phyloP scores from a whole-genome alignment of 2,888 invertebrate species.

The Miltochrista miniata region DNA sequence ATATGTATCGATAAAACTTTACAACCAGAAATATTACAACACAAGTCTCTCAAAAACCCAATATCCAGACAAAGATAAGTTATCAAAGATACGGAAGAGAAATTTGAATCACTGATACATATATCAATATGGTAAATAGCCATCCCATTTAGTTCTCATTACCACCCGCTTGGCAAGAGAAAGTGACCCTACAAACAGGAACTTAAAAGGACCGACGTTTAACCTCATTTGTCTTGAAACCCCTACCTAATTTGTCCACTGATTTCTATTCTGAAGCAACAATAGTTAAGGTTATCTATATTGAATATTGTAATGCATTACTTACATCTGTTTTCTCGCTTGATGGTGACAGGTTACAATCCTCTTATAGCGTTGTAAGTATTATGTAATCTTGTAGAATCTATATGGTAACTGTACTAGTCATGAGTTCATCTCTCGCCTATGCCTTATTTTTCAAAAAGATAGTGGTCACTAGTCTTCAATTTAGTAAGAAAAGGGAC shows the following conservation, averaged over 20 bases:
- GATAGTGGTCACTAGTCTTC: no score
- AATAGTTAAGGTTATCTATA: conserved; percentile 40
- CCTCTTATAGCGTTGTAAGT: no score
- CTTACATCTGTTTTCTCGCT: conserved; percentile 32
- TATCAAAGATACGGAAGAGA: conserved; percentile 29
- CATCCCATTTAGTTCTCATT: conserved; percentile 30
- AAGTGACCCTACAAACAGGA: conserved; percentile 27
- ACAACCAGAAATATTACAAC: neutral
- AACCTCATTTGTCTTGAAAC: conserved; percentile 34
- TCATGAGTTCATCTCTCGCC: no score
- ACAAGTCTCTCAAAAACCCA: conserved; percentile 21
- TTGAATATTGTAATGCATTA: conserved; percentile 33
- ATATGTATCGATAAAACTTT: neutral
- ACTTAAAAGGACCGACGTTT: conserved; percentile 41
- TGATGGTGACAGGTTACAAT: conserved; percentile 14
- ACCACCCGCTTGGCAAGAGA: conserved; percentile 28
- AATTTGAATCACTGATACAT: conserved; percentile 24
- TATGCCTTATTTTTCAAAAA: no score
- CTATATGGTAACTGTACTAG: no score
- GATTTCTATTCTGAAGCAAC: conserved; percentile 30
- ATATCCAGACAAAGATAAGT: conserved; percentile 19
- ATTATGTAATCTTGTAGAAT: no score
- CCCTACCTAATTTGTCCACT: conserved; percentile 38
- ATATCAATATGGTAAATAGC: conserved; percentile 31
- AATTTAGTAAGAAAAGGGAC: no score